These are phyloP conservation scores for Oasisia sp. DNA, from an alignment of 2,888 invertebrate species.

Conservation along the genomic window DNA sequence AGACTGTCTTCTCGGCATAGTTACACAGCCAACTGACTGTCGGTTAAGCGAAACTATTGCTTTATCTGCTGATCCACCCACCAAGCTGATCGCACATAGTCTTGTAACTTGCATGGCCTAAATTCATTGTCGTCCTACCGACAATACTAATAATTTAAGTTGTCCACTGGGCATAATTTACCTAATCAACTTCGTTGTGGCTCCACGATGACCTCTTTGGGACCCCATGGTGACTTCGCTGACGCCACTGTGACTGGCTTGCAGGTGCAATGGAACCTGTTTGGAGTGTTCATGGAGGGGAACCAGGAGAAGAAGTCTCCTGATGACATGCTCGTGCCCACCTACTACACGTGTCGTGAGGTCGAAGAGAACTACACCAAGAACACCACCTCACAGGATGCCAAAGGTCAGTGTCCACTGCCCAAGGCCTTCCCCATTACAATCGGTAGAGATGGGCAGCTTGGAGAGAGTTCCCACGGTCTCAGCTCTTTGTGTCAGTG, in stretches of 20 bases:
- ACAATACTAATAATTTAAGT: no score
- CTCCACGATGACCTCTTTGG: not conserved
- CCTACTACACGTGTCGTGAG: slow-evolving; percentile 79
- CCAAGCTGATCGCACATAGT: no score
- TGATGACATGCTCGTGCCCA: slow-evolving; percentile 67
- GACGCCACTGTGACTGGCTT: slow-evolving; percentile 31
- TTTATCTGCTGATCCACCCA: no score
- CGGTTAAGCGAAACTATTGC: no score
- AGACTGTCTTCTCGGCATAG: no score
- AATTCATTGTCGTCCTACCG: no score
- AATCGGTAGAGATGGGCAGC: not conserved
- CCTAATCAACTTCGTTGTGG: not conserved
- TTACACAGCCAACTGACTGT: no score
- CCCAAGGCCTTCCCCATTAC: not conserved
- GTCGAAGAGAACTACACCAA: slow-evolving; percentile 77
- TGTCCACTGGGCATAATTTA: not conserved
- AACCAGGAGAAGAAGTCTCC: slow-evolving; percentile 34
- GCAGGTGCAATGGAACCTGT: slow-evolving; percentile 79
- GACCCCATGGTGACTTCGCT: not conserved
- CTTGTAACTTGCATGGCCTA: no score
- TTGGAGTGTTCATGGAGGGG: slow-evolving; percentile 58
- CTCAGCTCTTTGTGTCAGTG: no score
- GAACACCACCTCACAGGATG: slow-evolving; percentile 42
- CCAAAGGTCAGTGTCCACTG: slow-evolving; percentile 27
- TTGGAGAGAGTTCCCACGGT: no score